phyloP scores from a whole-genome alignment of 2,888 invertebrate genomes.

The Eucriotettix oculatus region DNA sequence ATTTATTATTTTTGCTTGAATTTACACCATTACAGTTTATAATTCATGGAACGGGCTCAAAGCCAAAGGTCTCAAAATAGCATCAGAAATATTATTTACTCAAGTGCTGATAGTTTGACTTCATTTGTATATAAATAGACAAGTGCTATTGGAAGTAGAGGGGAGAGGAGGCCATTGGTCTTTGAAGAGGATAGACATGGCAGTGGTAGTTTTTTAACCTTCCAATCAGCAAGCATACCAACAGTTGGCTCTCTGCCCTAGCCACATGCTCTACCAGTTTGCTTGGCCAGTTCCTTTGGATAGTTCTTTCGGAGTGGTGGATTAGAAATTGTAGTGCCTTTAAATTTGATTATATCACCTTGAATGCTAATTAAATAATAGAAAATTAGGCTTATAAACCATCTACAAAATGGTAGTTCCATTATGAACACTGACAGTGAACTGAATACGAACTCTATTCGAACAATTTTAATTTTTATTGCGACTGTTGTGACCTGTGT shows the following conservation, averaged over 20 bases:
- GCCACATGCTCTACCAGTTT: not conserved
- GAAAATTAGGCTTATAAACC: too few relatives aligned
- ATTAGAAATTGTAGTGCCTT: too few relatives aligned
- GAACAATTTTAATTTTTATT: too few relatives aligned
- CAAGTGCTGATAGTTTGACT: not conserved
- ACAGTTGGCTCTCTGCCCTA: not conserved
- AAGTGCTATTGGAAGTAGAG: not conserved
- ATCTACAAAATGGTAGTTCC: too few relatives aligned
- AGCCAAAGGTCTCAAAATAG: not conserved
- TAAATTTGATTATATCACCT: too few relatives aligned
- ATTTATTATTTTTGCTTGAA: not conserved
- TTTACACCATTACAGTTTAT: not conserved
- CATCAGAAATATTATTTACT: not conserved
- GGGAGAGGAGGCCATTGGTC: not conserved
- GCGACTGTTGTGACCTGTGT: too few relatives aligned
- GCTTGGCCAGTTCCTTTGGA: not conserved
- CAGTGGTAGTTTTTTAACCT: not conserved
- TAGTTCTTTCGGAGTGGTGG: too few relatives aligned
- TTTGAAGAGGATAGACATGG: not conserved
- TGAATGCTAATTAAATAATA: too few relatives aligned
- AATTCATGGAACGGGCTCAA: not conserved
- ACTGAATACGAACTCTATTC: too few relatives aligned
- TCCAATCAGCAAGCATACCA: not conserved
- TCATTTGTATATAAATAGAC: not conserved
- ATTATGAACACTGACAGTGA: too few relatives aligned